phyloP scores from a whole-genome alignment of 1,140 invertebrate genomes.

The Stegodyphus dumicola region DNA sequence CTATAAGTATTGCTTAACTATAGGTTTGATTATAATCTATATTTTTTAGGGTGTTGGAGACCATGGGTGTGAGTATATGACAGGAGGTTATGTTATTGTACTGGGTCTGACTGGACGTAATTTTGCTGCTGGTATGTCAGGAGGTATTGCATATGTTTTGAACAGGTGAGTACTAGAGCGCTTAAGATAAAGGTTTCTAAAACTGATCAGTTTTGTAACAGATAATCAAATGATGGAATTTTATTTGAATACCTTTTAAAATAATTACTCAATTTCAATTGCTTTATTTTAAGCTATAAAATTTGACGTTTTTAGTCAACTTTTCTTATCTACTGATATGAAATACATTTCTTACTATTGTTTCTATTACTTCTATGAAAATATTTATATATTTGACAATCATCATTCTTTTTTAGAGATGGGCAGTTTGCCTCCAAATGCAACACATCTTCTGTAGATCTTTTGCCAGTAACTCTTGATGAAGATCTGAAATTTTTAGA shows the following conservation, averaged over 20 bases:
- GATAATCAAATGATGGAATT: too few species aligned
- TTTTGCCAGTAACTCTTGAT: conserved; percentile 80
- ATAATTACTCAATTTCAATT: too few species aligned
- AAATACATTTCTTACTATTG: neutral
- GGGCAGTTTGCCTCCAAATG: conserved; percentile 76
- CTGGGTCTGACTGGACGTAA: conserved; percentile 94
- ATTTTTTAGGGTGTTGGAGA: conserved; percentile 87
- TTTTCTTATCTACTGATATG: neutral
- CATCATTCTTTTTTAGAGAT: conserved; percentile 47
- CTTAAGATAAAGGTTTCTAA: too few species aligned
- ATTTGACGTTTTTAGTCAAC: neutral
- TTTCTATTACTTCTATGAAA: neutral
- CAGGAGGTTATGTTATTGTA: conserved; percentile 90
- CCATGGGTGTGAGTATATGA: conserved; percentile 99
- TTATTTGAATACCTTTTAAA: too few species aligned
- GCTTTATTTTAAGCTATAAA: too few species aligned
- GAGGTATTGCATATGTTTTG: conserved; percentile 95
- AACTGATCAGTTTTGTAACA: too few species aligned
- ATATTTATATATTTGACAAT: neutral
- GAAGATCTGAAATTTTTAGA: conserved; percentile 87
- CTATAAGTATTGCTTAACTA: too few species aligned
- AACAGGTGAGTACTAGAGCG: conserved; percentile 76
- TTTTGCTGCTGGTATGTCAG: conserved; percentile 98
- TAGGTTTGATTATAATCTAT: neutral
- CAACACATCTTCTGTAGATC: conserved; percentile 90